phyloP scores from a whole-genome alignment of 2,888 invertebrate species.

The Agonopterix alstromeriana region DNA sequence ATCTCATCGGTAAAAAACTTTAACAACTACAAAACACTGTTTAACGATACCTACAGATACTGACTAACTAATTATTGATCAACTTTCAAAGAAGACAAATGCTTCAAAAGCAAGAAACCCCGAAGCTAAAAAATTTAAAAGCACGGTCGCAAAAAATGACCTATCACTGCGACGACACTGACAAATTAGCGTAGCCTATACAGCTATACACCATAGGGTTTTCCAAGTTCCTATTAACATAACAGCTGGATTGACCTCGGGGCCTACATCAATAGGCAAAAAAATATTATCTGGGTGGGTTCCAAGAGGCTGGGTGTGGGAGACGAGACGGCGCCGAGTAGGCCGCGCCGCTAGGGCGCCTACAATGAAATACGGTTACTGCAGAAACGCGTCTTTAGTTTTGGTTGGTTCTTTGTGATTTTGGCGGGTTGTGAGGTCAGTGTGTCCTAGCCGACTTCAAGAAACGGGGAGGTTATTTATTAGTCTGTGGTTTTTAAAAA shows the following conservation, averaged over 20 bases:
- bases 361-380: background rate
- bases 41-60: too few species aligned
- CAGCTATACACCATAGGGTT: constrained; percentile 48
- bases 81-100: too few species aligned
- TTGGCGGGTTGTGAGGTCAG: too few species aligned
- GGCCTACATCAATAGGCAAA: constrained; percentile 63
- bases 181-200: constrained; percentile 49
- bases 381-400: too few species aligned
- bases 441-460: too few species aligned
- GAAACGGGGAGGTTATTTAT: too few species aligned
- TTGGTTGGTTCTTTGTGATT: too few species aligned
- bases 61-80: too few species aligned
- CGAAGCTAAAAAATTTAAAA: background rate
- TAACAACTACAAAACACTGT: too few species aligned
- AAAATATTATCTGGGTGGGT: constrained; percentile 63
- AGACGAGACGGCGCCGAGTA: constrained; percentile 67
- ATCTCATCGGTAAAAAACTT: too few species aligned
- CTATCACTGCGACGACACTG: constrained; percentile 48
- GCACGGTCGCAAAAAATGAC: constrained; percentile 41
- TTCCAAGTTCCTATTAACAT: constrained; percentile 62
- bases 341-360: constrained; percentile 38
- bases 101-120: too few species aligned
- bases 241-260: constrained; percentile 62
- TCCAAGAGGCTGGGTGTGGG: constrained; percentile 56
- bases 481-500: too few species aligned